phyloP scores from a whole-genome alignment of 2,113 vertebrate species.

The Limnothrissa miodon region DNA sequence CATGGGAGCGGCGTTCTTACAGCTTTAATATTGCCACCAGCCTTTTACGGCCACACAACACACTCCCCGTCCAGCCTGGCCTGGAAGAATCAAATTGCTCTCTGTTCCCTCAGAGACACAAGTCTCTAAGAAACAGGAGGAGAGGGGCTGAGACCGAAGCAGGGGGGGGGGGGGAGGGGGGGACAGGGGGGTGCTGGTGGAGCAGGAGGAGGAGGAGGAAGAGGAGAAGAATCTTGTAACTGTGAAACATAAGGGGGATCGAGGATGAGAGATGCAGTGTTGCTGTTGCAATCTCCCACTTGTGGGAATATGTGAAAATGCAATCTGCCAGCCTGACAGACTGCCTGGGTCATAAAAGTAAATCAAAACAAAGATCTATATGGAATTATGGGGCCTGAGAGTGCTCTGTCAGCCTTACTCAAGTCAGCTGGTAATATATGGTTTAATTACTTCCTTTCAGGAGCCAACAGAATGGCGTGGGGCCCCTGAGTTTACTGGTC shows the following conservation, averaged over 20 bases:
- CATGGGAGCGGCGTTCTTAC: constrained; percentile 48
- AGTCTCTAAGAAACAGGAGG: background rate
- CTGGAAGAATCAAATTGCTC: constrained; percentile 30
- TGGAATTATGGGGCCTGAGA: constrained; percentile 40
- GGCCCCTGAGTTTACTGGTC: constrained; percentile 18
- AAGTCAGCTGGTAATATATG: constrained; percentile 47
- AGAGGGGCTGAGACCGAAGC: constrained; percentile 18
- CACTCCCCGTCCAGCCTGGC: constrained; percentile 16
- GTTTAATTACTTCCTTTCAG: constrained; percentile 51
- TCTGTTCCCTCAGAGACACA: background rate
- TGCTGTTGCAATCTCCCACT: constrained; percentile 55
- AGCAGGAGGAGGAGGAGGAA: background rate
- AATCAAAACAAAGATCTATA: constrained; percentile 50
- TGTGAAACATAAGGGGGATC: constrained; percentile 24
- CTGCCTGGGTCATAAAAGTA: constrained; percentile 47
- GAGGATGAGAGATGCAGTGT: constrained; percentile 52
- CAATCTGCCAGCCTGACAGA: constrained; percentile 44
- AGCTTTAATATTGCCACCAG: constrained; percentile 46
- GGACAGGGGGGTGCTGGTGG: constrained; percentile 24
- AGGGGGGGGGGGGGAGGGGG: constrained; percentile 23
- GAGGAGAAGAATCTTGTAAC: constrained; percentile 35
- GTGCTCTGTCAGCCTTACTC: constrained; percentile 34
- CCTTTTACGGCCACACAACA: constrained; percentile 31
- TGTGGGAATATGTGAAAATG: constrained; percentile 53
- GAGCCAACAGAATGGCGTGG: constrained; percentile 24